A percentile compares a stretch with the other conserved stretches of the same genome.
Conservation (phyloP, 2,113 vertebrate genomes). For the Hyperoodon ampullatus region DNA sequence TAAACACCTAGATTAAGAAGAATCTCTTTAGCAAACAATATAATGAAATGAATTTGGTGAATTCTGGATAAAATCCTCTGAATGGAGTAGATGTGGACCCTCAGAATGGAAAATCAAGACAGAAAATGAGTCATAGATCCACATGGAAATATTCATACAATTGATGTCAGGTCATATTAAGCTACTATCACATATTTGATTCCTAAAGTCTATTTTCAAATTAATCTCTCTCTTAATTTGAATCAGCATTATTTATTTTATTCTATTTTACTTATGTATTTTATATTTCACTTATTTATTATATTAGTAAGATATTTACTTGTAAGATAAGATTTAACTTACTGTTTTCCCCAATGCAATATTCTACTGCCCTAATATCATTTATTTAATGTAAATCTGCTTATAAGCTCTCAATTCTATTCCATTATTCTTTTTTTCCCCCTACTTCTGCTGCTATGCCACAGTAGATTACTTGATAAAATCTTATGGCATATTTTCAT, state of each 20-base stretch:
- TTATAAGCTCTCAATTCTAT: not conserved
- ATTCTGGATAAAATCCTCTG: not conserved
- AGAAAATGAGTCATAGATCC: not conserved
- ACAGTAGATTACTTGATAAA: not conserved
- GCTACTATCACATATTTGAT: not conserved
- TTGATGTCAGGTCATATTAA: not conserved
- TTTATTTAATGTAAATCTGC: not conserved
- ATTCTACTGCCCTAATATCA: not conserved
- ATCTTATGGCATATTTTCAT: not conserved
- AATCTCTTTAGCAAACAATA: not conserved
- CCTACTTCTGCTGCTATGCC: not conserved
- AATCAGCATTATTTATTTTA: not conserved
- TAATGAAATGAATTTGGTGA: not conserved
- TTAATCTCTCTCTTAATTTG: not conserved
- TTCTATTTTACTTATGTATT: not conserved
- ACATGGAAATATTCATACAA: not conserved
- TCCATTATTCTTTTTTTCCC: no score
- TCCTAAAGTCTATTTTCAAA: not conserved
- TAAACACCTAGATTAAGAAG: not conserved
- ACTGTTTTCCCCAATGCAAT: not conserved
- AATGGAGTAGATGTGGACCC: not conserved
- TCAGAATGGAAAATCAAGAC: not conserved
- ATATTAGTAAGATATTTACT: not conserved
- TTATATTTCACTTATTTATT: not conserved
- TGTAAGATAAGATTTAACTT: not conserved